These are phyloP conservation scores for Drosophila koepferae DNA, from an alignment of 2,888 invertebrate genomes.

Conservation along the genomic window DNA sequence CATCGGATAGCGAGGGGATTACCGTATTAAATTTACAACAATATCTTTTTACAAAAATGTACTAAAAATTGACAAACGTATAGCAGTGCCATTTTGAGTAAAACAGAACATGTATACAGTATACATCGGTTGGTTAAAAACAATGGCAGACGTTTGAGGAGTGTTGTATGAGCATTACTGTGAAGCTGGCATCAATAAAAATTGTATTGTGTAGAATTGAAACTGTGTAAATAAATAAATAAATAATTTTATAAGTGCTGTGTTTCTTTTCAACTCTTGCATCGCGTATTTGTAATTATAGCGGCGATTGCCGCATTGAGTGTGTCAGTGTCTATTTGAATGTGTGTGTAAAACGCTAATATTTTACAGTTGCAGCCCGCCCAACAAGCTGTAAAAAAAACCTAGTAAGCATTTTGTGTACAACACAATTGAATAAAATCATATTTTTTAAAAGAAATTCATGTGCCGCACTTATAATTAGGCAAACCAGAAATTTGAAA, in stretches of 20 bases:
- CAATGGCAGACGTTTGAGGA: slow-evolving; percentile 31
- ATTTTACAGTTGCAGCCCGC: slow-evolving; percentile 15
- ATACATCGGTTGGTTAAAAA: slow-evolving; percentile 23
- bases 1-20: neutral
- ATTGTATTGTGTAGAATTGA: neutral
- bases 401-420: slow-evolving; percentile 31
- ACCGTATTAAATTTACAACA: neutral
- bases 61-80: slow-evolving; percentile 1
- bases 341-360: slow-evolving; percentile 4
- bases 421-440: slow-evolving; percentile 5
- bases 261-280: neutral
- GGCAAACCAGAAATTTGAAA: neutral
- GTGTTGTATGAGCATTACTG: slow-evolving; percentile 9
- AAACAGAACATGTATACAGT: slow-evolving; percentile 7
- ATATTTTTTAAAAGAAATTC: neutral
- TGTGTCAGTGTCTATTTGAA: slow-evolving; percentile 5
- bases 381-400: slow-evolving; percentile 20
- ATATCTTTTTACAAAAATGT: neutral
- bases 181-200: neutral
- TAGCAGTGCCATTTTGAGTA: slow-evolving; percentile 34
- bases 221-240: slow-evolving; percentile 23
- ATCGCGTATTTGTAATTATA: slow-evolving; percentile 1
- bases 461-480: slow-evolving; percentile 1
- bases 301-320: slow-evolving; percentile 35
- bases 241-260: slow-evolving; percentile 14